Evolutionary conservation across 30 jellyfish, hydroid and myxozoan species (phyloP).

Genomic region (Cassiopea xamachana): DNA sequence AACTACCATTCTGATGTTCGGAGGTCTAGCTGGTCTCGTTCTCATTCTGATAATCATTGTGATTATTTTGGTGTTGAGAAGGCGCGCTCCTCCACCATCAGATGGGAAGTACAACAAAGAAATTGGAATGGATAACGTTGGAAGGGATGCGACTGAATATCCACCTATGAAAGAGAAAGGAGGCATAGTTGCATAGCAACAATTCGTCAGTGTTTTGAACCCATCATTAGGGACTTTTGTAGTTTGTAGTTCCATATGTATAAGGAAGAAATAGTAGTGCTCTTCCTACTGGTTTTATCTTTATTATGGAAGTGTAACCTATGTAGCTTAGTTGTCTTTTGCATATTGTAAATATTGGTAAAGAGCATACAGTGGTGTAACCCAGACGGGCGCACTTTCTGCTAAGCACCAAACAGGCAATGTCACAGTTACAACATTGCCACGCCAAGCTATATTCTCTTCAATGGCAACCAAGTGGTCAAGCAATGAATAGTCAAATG

Average conservation of each 20-base stretch:
- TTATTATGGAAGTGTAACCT: too few species aligned
- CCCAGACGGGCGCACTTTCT: too few species aligned
- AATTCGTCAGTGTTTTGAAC: not conserved
- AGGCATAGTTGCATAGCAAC: not conserved
- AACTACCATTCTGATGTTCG: not conserved
- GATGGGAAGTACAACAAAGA: not conserved
- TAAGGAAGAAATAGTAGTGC: not conserved
- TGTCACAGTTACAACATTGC: too few species aligned
- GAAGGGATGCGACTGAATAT: not conserved
- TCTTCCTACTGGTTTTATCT: not conserved
- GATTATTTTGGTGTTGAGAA: not conserved
- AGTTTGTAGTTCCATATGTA: not conserved
- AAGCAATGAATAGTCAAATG: too few species aligned
- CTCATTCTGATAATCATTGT: not conserved
- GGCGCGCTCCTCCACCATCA: not conserved
- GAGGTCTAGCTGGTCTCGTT: not conserved
- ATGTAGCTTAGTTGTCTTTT: too few species aligned
- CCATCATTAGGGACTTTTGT: not conserved
- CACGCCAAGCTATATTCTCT: too few species aligned
- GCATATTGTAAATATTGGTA: too few species aligned
- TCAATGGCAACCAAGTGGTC: too few species aligned
- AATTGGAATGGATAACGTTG: conserved; percentile 1
- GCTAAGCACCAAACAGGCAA: too few species aligned
- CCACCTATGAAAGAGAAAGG: not conserved
- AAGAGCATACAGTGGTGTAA: too few species aligned